These are phyloP conservation scores for Sarcophaga subvicina DNA, from an alignment of 2,888 invertebrate genomes.

Conservation along the genomic window DNA sequence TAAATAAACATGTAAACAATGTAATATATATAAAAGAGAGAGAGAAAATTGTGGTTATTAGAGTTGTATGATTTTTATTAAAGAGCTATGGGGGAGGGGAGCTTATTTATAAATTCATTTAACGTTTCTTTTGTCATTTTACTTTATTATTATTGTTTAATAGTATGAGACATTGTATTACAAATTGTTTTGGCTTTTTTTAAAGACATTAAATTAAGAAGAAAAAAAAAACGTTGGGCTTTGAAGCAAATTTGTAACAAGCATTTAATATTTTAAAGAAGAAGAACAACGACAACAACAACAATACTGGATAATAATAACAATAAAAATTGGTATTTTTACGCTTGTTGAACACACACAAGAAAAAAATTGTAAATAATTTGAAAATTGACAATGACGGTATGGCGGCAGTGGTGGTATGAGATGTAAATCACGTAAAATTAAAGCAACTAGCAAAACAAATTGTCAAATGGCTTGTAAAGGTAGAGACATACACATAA, in stretches of 20 bases:
- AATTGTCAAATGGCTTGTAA: slow-evolving; percentile 45
- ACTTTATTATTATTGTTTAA: neutral
- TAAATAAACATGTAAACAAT: neutral
- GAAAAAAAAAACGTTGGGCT: no score
- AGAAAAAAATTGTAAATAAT: slow-evolving; percentile 45
- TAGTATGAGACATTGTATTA: neutral
- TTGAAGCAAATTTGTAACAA: neutral
- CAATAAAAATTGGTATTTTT: slow-evolving; percentile 56
- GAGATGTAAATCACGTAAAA: slow-evolving; percentile 35
- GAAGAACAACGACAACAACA: neutral
- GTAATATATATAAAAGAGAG: neutral
- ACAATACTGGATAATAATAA: neutral
- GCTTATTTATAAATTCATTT: neutral
- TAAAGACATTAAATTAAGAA: no score
- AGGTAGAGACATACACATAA: slow-evolving; percentile 3
- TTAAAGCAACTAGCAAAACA: neutral
- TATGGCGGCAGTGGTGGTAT: neutral
- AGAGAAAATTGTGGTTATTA: no score
- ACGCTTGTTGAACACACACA: slow-evolving; percentile 56
- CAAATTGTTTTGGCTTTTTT: neutral
- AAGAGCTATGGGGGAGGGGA: neutral
- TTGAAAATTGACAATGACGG: slow-evolving; percentile 42
- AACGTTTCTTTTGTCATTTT: neutral
- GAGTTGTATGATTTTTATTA: no score
- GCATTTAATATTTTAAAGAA: neutral